phyloP scores from a whole-genome alignment of 1,140 invertebrate species.

The Apis florea region DNA sequence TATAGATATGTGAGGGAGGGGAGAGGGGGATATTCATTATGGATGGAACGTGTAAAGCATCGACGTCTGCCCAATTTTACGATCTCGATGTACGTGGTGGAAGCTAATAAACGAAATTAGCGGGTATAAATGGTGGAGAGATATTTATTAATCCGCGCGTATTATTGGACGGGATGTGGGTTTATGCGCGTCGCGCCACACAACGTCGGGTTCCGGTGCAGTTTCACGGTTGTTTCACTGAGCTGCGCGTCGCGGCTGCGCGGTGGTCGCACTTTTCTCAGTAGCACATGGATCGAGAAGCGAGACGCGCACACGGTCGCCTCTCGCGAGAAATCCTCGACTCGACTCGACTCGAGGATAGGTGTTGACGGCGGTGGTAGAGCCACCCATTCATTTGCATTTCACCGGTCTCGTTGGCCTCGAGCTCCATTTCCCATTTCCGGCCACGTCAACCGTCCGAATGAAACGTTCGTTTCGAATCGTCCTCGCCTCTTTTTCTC shows the following conservation, averaged over 20 bases:
- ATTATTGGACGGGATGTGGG: not conserved
- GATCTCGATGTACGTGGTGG: not conserved
- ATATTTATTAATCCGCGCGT: slow-evolving; percentile 20
- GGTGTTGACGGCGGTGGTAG: no score
- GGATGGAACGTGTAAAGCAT: not conserved
- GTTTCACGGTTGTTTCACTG: slow-evolving; percentile 24
- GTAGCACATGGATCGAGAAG: slow-evolving; percentile 50
- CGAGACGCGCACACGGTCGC: slow-evolving; percentile 45
- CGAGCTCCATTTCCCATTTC: slow-evolving; percentile 61
- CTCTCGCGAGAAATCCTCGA: slow-evolving; percentile 29
- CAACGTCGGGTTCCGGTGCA: not conserved
- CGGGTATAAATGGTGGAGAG: not conserved
- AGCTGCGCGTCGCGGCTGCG: slow-evolving; percentile 35
- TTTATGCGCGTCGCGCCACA: not conserved
- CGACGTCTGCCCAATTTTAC: not conserved
- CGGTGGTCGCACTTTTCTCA: slow-evolving; percentile 33
- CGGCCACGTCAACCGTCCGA: slow-evolving; percentile 44
- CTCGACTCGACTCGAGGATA: slow-evolving; percentile 7
- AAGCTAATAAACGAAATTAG: not conserved
- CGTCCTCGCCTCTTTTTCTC: not conserved
- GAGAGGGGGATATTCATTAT: not conserved
- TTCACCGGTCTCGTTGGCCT: slow-evolving; percentile 68
- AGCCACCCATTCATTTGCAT: slow-evolving; percentile 71
- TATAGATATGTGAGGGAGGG: no score
- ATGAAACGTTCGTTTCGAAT: slow-evolving; percentile 59